Percentiles rank a stretch among this genome's conserved stretches.
Evolutionary conservation across 1,140 invertebrate genomes (phyloP).

Genomic region (Drosophila nannoptera): DNA sequence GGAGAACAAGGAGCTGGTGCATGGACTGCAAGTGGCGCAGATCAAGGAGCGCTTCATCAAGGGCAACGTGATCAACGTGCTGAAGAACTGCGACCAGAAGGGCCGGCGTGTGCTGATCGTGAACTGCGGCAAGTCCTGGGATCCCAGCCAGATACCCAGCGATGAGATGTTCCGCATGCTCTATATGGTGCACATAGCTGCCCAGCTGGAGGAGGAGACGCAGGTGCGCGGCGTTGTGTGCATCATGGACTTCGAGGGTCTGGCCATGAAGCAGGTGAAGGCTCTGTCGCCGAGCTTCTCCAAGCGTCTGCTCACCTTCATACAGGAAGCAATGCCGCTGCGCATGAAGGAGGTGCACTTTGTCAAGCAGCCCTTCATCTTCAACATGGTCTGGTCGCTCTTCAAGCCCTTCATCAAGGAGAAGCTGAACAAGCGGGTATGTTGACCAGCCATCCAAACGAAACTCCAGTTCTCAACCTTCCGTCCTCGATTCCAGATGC

Average conservation of each 20-base stretch:
- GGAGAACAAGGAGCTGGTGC: constrained; percentile 83
- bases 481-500: constrained; percentile 83
- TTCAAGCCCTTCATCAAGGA: constrained; percentile 93
- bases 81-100: constrained; percentile 84
- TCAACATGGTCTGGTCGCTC: constrained; percentile 92
- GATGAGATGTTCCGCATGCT: constrained; percentile 88
- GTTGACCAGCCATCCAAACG: constrained; percentile 40
- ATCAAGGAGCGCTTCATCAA: constrained; percentile 84
- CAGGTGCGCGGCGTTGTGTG: constrained; percentile 87
- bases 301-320: constrained; percentile 86
- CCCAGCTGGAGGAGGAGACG: constrained; percentile 86
- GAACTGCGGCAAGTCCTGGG: constrained; percentile 82
- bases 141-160: constrained; percentile 84
- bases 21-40: constrained; percentile 83
- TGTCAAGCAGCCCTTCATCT: constrained; percentile 92
- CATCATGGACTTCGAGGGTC: constrained; percentile 89
- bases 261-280: constrained; percentile 86
- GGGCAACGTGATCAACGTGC: constrained; percentile 86
- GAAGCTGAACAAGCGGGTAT: constrained; percentile 89
- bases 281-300: constrained; percentile 86
- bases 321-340: constrained; percentile 93
- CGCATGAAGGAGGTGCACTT: constrained; percentile 94
- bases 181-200: constrained; percentile 87
- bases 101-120: constrained; percentile 75
- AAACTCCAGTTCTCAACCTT: neutral